phyloP scores from a whole-genome alignment of 2,113 vertebrate species.

The Onychostoma macrolepis region DNA sequence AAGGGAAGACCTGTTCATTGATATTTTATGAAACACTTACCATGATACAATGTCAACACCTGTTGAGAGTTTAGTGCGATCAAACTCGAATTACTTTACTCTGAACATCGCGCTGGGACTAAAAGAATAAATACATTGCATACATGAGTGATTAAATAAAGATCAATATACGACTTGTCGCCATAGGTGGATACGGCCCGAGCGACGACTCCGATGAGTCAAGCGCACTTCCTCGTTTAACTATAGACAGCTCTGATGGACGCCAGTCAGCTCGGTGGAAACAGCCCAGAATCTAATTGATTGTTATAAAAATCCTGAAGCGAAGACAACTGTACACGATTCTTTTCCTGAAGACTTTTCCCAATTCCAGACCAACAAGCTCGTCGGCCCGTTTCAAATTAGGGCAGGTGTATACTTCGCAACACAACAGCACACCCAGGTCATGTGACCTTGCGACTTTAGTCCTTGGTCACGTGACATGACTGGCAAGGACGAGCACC shows the following conservation, averaged over 20 bases:
- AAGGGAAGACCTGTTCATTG: neutral
- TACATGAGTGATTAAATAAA: neutral
- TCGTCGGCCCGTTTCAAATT: neutral
- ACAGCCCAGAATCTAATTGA: neutral
- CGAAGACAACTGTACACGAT: too few relatives aligned
- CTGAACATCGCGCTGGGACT: neutral
- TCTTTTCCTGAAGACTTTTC: neutral
- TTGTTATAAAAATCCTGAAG: neutral
- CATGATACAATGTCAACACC: slow-evolving; percentile 1
- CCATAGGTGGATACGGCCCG: neutral
- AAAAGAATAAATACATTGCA: neutral
- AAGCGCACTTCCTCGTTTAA: slow-evolving; percentile 32
- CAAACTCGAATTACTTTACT: neutral
- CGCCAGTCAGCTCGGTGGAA: neutral
- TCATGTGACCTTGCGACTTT: slow-evolving; percentile 63
- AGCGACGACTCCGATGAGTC: slow-evolving; percentile 18
- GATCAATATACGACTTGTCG: neutral
- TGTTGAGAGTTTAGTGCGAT: neutral
- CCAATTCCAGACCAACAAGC: neutral
- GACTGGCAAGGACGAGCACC: neutral
- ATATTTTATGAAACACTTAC: neutral
- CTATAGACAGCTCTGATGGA: slow-evolving; percentile 16
- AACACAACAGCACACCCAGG: slow-evolving; percentile 53
- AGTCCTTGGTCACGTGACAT: slow-evolving; percentile 45
- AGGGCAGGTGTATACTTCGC: slow-evolving; percentile 63